Base-by-base conservation (phyloP, 1,140 invertebrate species). In the Lepidotrigona ventralis region DNA sequence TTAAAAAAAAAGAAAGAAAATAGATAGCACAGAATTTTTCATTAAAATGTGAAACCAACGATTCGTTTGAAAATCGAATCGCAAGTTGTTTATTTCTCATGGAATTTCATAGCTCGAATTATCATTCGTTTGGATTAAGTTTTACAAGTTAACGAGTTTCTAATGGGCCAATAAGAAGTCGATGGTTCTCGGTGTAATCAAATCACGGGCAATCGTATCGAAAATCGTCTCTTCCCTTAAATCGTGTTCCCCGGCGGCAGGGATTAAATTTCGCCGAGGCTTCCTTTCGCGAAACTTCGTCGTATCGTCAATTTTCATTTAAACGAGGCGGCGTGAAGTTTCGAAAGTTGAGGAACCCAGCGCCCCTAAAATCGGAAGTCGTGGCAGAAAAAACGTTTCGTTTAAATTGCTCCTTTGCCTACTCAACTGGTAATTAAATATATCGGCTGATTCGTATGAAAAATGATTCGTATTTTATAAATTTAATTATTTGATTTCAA, bases 131-230 rank as follows among this genome's bases (percentile, higher is more conserved):
- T 60, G 23, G n/a, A 23, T 60, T 60, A 60, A 60, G 2, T 60
- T 60, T 60, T n/a, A 23, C 23, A 14, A 60, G 23, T n/a, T 60
- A 54, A 54, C 51, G 71, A 54, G 51, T 72, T 72, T 72, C 51
- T 72, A 54, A 72, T 72, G 71, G 71, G n/a, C 26, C 71, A 15
- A 72, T 72, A 54, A 72, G 71, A 72, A 72, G 51, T 72, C 71
- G 51, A 72, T 15, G 71, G 26, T 2, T 29, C 71, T 21, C 9
- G 9, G 15, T 29, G 51, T 56, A 78, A 69, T 69, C 51, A 56
- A 69, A 78, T 69, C 76, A 39, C 63, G 1, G 64, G 63, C 53
- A 78, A 78, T 78, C 76, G 51, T 68, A 54, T 78, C 63, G 64
- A 33, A 46, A 69, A 68, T 39, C 63, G 33, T 29, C 63, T 29